Conservation (phyloP, 1,140 invertebrate genomes). For the Drosophila mojavensis region DNA sequence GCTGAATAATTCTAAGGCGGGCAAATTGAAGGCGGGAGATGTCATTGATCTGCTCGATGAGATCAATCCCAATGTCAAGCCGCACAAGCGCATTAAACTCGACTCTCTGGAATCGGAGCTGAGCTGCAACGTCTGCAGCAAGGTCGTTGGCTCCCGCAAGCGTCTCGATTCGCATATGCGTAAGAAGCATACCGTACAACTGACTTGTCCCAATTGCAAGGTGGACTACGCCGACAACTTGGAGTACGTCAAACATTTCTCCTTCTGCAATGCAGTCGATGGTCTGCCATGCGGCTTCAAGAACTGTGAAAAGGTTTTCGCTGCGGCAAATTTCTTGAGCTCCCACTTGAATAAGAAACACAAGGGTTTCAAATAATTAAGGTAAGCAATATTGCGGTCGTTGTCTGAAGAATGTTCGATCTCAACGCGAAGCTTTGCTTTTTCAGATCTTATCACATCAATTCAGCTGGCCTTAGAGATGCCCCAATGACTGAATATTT, state of each 20-base stretch:
- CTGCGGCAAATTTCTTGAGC: conserved; percentile 22
- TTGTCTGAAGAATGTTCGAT: neutral
- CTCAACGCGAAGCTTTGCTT: neutral
- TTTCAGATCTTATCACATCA: neutral
- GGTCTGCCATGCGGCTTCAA: conserved; percentile 43
- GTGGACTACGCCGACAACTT: neutral
- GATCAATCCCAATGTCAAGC: conserved; percentile 49
- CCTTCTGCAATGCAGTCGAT: conserved; percentile 1
- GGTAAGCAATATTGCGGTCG: neutral
- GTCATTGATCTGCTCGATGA: conserved; percentile 39
- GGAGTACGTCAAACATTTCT: conserved; percentile 50
- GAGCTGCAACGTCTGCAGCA: conserved; percentile 54
- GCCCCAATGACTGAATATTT: conserved; percentile 12
- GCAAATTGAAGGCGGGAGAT: neutral
- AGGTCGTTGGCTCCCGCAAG: conserved; percentile 25
- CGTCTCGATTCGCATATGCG: conserved; percentile 54
- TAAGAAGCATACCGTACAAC: conserved; percentile 41
- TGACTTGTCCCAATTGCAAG: conserved; percentile 37
- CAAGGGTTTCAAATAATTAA: conserved; percentile 18
- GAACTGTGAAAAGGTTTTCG: conserved; percentile 45
- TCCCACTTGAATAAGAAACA: conserved; percentile 52
- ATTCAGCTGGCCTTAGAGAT: conserved; percentile 3
- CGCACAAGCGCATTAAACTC: conserved; percentile 49
- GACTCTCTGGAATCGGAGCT: conserved; percentile 27
- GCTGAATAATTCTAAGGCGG: neutral